Evolutionary conservation across 2,113 vertebrate genomes (phyloP), one percentile per base, ranked within the genome.

Genomic region (Pogonocichla stellata): DNA sequence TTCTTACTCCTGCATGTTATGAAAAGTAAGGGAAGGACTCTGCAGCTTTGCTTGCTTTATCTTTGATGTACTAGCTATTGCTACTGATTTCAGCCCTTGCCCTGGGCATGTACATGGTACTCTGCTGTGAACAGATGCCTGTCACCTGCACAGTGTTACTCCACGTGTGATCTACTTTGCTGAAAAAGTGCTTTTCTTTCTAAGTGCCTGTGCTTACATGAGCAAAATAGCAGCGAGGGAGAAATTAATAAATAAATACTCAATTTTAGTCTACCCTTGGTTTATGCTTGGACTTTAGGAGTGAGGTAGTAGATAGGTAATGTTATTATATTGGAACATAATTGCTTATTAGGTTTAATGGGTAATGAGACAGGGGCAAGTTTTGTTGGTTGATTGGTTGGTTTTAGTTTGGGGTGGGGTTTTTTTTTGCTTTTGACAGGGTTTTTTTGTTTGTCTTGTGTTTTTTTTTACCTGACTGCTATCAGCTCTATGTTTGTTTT

Each of bases 301-400:
- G 31, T 83, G 45, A 83, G 36, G 11, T 67, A 16, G 22, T 47
- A n/a, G 54, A 25, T 36, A 33, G 26, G 34, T 67, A 20, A 42
- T 70, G 28, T 8, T 48, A 45, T 56, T 22, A 28, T 40, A 38
- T 24, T 67, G 28, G 31, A 71, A 48, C 0, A 0, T 38, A 48
- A 33, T 6, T 58, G n/a, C 18, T 70, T 61, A 15, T 54, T 85
- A 45, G 40, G 31, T 20, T 82, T 8, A 69, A 0, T n/a, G 9
- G 36, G 16, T 42, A 80, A 2, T 28, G 33, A 6, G 4, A 6
- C 1, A 8, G 4, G 3, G 19, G 6, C 9, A 13, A 6, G 1
- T 28, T 77, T 65, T 8, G 24, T 57, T 87, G 25, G 5, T 34
- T 38, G 25, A 5, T 34, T 38, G 61, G 4, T 62, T 80, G 22